A percentile compares a stretch with the other conserved stretches of the same genome.
phyloP scores from a whole-genome alignment of 2,113 vertebrate species.

The Suncus etruscus region DNA sequence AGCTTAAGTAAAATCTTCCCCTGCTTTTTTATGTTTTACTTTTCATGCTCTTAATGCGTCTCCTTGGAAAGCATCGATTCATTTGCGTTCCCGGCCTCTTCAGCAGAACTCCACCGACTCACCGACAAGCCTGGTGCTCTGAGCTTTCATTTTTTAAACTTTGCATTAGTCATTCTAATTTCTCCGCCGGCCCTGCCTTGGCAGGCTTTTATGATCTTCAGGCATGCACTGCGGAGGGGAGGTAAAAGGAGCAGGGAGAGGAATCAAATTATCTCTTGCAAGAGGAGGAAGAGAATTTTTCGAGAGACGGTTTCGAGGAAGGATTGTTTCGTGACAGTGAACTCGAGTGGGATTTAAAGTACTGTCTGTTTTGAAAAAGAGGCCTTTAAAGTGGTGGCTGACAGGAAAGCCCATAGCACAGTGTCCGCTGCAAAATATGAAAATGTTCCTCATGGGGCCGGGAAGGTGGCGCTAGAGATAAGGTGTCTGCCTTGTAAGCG shows the following conservation, averaged over 20 bases:
- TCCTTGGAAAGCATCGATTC: background rate
- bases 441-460: background rate
- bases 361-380: background rate
- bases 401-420: background rate
- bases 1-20: background rate
- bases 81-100: background rate
- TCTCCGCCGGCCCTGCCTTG: background rate
- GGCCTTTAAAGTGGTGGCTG: background rate
- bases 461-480: no score
- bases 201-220: background rate
- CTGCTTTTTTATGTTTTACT: background rate
- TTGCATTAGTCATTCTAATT: background rate
- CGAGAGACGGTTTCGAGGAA: background rate
- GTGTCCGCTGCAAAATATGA: background rate
- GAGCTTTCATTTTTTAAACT: background rate
- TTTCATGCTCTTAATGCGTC: background rate
- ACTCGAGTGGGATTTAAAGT: background rate
- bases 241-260: no score
- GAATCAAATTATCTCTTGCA: background rate
- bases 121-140: background rate
- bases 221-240: no score
- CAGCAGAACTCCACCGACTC: background rate
- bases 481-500: no score
- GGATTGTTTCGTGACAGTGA: background rate
- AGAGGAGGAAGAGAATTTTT: background rate